Conservation (phyloP, 2,797 vertebrate species). For the Enteromius anoplus region DNA sequence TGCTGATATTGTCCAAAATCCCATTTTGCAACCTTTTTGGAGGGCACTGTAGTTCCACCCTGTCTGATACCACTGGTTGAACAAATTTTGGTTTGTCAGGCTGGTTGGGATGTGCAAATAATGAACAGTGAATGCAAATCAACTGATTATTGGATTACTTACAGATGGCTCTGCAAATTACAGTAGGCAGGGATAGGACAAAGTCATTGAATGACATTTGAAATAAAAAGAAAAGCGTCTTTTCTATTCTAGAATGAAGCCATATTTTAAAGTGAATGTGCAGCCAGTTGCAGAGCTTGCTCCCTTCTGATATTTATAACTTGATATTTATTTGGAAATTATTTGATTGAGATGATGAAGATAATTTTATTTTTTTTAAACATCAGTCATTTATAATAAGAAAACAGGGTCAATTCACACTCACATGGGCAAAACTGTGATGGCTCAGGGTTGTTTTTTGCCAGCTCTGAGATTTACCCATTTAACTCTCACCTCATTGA, state of each 20-base stretch:
- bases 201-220: neutral
- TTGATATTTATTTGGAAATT: neutral
- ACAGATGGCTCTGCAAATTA: neutral
- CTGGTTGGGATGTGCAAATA: neutral
- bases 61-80: neutral
- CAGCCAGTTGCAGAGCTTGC: neutral
- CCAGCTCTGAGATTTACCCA: constrained; percentile 27
- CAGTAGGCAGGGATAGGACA: neutral
- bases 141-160: neutral
- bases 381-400: neutral
- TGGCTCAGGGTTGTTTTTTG: neutral
- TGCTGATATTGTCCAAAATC: neutral
- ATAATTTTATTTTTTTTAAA: neutral
- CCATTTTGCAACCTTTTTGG: neutral
- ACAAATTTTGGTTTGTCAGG: neutral
- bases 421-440: neutral
- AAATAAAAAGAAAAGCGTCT: neutral
- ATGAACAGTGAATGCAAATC: neutral
- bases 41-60: neutral
- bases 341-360: constrained; percentile 5
- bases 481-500: constrained; percentile 86
- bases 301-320: neutral
- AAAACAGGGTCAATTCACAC: neutral
- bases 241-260: neutral
- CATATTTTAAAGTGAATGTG: too few species aligned